Base-by-base conservation (phyloP, 2,113 vertebrate genomes). In the Machaerirhynchus nigripectus region DNA sequence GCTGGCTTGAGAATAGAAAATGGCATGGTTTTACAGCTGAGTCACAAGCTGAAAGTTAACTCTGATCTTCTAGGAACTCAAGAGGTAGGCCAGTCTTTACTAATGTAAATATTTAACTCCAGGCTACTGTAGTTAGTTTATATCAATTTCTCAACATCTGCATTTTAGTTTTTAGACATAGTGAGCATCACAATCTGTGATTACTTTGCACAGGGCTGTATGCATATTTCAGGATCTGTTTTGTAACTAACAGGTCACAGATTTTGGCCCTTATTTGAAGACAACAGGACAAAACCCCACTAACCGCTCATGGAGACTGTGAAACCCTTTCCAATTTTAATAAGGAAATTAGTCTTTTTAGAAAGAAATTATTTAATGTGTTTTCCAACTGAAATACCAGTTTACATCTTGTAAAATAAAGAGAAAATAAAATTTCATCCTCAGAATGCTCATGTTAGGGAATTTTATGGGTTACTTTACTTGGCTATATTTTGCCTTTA, bases 321-420 rank as follows among this genome's bases (percentile, higher is more conserved):
- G 89, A 96, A 97, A 91, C 21, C 3, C 28, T 52, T 33, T 40
- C 11, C 16, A 76, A 24, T 91, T 93, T 74, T 65, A 61, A 26
- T 31, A 84, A 22, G 9, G 15, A 55, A 90, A 89, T 28, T 50
- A 95, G 55, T 69, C 60, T 69, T 81, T 90, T 75, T 52, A 89
- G 61, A 93, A 14, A 88, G 1, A 82, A 91, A 42, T 57, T 73
- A 52, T 37, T 57, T 80, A 46, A 52, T 53, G 22, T 71, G 28
- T 95, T 97, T 96, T 95, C 50, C 92, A 88, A 92, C 65, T 78
- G 89, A 93, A 97, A 94, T 50, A 79, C 65, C 73, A 92, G 56
- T 94, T 97, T 96, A 68, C 55, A 73, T 64, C 71, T 96, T 87
- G 89, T 86, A 94, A 97, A 96, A 88, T 84, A 92, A 95, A 95